phyloP scores from a whole-genome alignment of 2,113 vertebrate genomes.

The Serilophus lunatus region DNA sequence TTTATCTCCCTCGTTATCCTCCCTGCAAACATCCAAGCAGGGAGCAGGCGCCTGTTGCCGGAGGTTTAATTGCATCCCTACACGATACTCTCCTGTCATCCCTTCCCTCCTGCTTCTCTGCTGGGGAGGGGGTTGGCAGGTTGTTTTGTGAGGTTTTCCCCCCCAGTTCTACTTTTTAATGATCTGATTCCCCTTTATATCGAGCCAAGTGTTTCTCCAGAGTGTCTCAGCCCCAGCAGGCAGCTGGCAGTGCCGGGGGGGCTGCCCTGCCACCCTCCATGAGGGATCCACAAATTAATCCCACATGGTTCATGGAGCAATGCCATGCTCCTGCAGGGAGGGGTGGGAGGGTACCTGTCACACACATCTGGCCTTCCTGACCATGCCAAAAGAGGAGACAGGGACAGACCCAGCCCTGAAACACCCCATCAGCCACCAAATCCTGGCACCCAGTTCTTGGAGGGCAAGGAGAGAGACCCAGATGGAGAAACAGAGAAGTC shows the following conservation, averaged over 20 bases:
- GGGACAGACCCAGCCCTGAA: neutral
- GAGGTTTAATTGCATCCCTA: neutral
- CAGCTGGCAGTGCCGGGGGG: neutral
- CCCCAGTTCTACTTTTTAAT: neutral
- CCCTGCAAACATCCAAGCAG: neutral
- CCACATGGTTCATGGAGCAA: too few species aligned
- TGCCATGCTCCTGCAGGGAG: neutral
- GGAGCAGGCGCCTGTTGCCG: rapidly evolving
- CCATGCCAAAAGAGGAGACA: neutral
- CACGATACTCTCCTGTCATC: neutral
- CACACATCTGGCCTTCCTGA: neutral
- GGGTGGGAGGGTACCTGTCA: neutral
- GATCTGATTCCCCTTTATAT: neutral
- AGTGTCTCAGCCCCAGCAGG: neutral
- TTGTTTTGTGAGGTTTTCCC: neutral
- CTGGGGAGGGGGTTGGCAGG: neutral
- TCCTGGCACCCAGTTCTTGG: neutral
- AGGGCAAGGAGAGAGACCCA: rapidly evolving
- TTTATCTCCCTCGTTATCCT: neutral
- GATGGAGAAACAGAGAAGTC: neutral
- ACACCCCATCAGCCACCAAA: neutral
- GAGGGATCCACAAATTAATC: neutral
- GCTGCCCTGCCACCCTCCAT: rapidly evolving
- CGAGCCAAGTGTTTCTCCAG: neutral
- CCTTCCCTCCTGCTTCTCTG: neutral